These are phyloP conservation scores for Patagioenas fasciata DNA, from an alignment of 2,113 vertebrate species.

Conservation along the genomic window DNA sequence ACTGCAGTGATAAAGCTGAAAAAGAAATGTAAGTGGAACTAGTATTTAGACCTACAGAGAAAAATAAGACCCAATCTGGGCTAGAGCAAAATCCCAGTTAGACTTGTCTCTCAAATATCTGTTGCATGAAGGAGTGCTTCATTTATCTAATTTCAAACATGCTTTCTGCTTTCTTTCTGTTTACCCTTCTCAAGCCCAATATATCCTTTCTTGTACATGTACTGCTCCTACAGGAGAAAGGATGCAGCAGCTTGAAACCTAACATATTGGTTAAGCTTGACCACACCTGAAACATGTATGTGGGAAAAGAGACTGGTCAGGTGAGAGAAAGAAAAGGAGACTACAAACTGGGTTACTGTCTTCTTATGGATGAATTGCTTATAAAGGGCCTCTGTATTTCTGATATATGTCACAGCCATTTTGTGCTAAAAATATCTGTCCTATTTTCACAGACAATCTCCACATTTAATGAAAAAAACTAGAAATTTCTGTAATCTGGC, in stretches of 20 bases:
- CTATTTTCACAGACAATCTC: neutral
- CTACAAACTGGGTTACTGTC: neutral
- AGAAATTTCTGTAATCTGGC: neutral
- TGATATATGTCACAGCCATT: neutral
- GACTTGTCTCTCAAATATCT: neutral
- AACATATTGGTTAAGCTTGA: neutral
- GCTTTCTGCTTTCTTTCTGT: neutral
- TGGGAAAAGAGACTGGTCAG: neutral
- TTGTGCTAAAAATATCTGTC: neutral
- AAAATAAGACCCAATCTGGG: neutral
- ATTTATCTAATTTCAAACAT: neutral
- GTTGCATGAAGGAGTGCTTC: neutral
- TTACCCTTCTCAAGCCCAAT: neutral
- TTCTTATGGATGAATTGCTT: neutral
- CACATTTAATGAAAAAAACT: neutral
- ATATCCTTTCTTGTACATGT: fast-evolving
- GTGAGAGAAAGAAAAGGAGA: neutral
- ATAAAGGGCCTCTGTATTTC: neutral
- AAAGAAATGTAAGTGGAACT: neutral
- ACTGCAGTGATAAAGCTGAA: neutral
- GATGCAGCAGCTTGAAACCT: neutral
- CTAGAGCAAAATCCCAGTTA: neutral
- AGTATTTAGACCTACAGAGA: neutral
- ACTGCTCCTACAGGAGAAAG: neutral
- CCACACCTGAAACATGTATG: neutral